Evolutionary conservation across 2,797 vertebrate species (phyloP).

Genomic region (Lates japonicus): DNA sequence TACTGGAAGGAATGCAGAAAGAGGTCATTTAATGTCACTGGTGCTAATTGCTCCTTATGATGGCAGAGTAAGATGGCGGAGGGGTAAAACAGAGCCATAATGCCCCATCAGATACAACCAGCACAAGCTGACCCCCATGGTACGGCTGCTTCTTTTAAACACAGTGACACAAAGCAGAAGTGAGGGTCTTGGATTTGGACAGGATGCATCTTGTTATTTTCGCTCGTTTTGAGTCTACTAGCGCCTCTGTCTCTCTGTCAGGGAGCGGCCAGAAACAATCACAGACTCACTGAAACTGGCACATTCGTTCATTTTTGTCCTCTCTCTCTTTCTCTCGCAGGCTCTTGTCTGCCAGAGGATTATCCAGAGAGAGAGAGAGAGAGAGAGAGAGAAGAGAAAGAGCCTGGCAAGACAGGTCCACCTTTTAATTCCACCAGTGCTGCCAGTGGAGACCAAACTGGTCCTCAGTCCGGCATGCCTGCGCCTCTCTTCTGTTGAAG

Average conservation of each 20-base stretch:
- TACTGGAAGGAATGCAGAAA: conserved; percentile 77
- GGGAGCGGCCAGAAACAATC: conserved; percentile 72
- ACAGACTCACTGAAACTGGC: conserved; percentile 70
- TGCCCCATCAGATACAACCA: conserved; percentile 15
- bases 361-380: conserved; percentile 44
- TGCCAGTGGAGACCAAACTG: conserved; percentile 43
- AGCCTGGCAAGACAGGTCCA: conserved; percentile 63
- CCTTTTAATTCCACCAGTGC: conserved; percentile 52
- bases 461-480: background rate
- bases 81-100: background rate
- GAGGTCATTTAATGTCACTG: conserved; percentile 55
- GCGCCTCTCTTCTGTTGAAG: background rate
- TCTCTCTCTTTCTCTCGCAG: conserved; percentile 41
- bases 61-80: conserved; percentile 43
- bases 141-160: conserved; percentile 47
- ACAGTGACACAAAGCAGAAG: conserved; percentile 58
- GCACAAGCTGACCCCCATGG: conserved; percentile 14
- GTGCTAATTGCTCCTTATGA: conserved; percentile 56
- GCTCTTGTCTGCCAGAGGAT: conserved; percentile 59
- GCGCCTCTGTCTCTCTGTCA: conserved; percentile 52
- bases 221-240: conserved; percentile 48
- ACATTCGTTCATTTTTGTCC: conserved; percentile 26
- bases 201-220: conserved; percentile 81
- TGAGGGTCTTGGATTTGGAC: conserved; percentile 53
- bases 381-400: conserved; percentile 51